Evolutionary conservation across 2,888 invertebrate species (phyloP).

Genomic region (Iselma pallidipennis): DNA sequence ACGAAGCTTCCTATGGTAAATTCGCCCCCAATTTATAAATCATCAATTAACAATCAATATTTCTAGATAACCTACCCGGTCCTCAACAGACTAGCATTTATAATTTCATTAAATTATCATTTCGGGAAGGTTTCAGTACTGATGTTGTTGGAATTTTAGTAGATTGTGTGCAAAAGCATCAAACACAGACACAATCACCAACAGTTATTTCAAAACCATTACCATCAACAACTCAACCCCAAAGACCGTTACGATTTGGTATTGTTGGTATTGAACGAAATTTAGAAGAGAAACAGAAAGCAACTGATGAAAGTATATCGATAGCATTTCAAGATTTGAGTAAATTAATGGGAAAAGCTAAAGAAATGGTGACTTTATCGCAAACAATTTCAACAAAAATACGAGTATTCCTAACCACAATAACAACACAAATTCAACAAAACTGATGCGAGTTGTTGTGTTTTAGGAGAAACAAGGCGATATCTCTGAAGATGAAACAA

Average conservation of each 20-base stretch:
- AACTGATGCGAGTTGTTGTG: conserved; percentile 49
- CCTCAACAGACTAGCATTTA: conserved; percentile 73
- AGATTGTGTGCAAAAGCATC: conserved; percentile 65
- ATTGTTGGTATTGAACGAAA: conserved; percentile 96
- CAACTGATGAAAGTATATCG: conserved; percentile 88
- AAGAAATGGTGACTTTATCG: conserved; percentile 95
- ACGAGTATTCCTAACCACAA: conserved; percentile 53
- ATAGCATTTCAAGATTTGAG: conserved; percentile 94
- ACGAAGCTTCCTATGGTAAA: conserved; percentile 66
- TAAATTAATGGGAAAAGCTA: conserved; percentile 93
- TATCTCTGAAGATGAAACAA: conserved; percentile 96
- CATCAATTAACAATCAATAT: not conserved
- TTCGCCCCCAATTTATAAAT: no score
- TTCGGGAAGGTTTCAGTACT: conserved; percentile 77
- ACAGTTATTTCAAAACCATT: conserved; percentile 39
- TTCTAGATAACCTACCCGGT: conserved; percentile 59
- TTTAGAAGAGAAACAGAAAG: conserved; percentile 86
- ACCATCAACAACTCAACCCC: conserved; percentile 44
- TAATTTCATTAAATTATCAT: conserved; percentile 81
- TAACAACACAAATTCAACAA: conserved; percentile 76
- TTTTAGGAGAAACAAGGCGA: conserved; percentile 83
- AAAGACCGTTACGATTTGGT: conserved; percentile 78
- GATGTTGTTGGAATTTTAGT: conserved; percentile 66
- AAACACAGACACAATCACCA: conserved; percentile 63
- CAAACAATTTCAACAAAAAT: conserved; percentile 92